These are phyloP conservation scores for Microtus richardsoni DNA, from an alignment of 2,113 vertebrate species.

Conservation along the genomic window DNA sequence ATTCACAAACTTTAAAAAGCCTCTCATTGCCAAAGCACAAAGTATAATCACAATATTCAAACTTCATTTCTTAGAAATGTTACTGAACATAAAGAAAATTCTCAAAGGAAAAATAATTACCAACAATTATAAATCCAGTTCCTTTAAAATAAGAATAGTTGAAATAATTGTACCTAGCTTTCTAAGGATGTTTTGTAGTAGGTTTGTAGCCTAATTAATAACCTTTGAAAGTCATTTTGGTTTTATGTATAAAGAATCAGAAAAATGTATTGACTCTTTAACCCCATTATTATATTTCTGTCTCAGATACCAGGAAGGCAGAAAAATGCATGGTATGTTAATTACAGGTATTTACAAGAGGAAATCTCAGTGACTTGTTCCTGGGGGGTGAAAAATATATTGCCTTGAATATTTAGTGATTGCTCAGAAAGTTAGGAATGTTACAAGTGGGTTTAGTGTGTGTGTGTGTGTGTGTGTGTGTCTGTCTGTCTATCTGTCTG, in stretches of 20 bases:
- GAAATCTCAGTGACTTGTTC: background rate
- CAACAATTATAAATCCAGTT: constrained; percentile 13
- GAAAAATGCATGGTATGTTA: background rate
- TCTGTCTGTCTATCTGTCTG: background rate
- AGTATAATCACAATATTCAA: constrained; percentile 8
- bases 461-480: background rate
- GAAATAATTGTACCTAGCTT: background rate
- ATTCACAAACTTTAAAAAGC: constrained; percentile 31
- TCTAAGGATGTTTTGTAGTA: background rate
- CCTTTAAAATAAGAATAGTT: constrained; percentile 46
- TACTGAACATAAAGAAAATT: constrained; percentile 30
- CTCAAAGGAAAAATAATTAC: constrained; percentile 43
- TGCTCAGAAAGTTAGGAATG: constrained; percentile 1
- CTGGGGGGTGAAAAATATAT: background rate
- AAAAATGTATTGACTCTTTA: constrained; percentile 43
- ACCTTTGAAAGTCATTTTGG: constrained; percentile 9
- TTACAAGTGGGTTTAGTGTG: background rate
- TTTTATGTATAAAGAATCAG: constrained; percentile 15
- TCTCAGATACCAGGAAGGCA: background rate
- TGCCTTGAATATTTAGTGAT: constrained; percentile 29
- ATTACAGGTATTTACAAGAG: background rate
- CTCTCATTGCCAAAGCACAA: constrained; percentile 19
- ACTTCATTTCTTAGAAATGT: constrained; percentile 22
- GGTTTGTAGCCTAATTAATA: background rate
- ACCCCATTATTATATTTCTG: background rate